These are phyloP conservation scores for Ectemnius continuus DNA, from an alignment of 2,888 invertebrate genomes.

Conservation along the genomic window DNA sequence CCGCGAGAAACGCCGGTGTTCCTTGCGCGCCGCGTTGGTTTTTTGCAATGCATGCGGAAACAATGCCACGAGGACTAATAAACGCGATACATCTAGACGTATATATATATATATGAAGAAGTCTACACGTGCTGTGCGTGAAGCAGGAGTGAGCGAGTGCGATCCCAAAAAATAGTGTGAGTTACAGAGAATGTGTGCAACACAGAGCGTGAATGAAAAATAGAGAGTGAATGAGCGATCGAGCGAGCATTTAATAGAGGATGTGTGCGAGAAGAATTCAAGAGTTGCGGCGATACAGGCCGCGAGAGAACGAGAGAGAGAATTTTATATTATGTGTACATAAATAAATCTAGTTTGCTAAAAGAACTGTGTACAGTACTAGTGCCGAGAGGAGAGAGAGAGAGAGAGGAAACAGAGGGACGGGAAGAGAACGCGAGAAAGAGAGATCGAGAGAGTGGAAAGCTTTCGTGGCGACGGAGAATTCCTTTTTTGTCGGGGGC, in stretches of 20 bases:
- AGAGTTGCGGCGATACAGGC: conserved; percentile 24
- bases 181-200: background rate
- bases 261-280: conserved; percentile 11
- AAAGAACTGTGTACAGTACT: conserved; percentile 50
- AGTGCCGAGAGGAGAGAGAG: background rate
- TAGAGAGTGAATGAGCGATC: conserved; percentile 11
- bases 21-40: conserved; percentile 7
- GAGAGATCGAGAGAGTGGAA: background rate
- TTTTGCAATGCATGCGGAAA: conserved; percentile 35
- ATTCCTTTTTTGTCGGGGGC: background rate
- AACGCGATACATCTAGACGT: background rate
- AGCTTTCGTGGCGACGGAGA: background rate
- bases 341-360: conserved; percentile 52
- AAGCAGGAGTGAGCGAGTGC: background rate
- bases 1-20: background rate
- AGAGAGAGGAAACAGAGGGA: background rate
- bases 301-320: conserved; percentile 44
- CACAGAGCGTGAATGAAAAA: background rate
- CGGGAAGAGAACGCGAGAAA: no score
- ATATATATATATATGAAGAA: background rate
- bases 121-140: background rate
- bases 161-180: background rate
- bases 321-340: conserved; percentile 48
- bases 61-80: conserved; percentile 29
- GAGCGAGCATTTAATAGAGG: background rate